Conservation (phyloP, 2,797 vertebrate genomes). For the Spea hammondii region DNA sequence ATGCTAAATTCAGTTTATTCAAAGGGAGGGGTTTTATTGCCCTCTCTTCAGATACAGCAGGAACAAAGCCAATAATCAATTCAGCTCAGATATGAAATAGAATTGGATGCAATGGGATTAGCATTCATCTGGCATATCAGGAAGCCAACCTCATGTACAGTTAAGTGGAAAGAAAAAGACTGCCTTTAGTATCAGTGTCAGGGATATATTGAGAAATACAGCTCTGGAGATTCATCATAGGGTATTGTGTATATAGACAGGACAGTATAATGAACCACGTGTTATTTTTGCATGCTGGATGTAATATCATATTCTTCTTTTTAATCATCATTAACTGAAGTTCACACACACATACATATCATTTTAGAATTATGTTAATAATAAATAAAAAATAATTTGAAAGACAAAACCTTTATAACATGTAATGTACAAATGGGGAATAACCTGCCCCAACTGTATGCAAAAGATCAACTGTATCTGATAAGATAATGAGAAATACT, state of each 20-base stretch:
- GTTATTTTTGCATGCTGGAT: too few relatives aligned
- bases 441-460: neutral
- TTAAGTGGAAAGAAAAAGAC: neutral
- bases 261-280: too few relatives aligned
- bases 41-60: slow-evolving; percentile 38
- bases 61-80: slow-evolving; percentile 53
- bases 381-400: too few relatives aligned
- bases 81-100: slow-evolving; percentile 10
- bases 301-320: too few relatives aligned
- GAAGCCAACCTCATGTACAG: neutral
- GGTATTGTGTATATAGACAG: too few relatives aligned
- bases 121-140: slow-evolving; percentile 33
- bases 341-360: too few relatives aligned
- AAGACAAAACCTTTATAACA: too few relatives aligned
- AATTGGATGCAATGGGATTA: slow-evolving; percentile 7
- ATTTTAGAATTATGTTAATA: too few relatives aligned
- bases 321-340: too few relatives aligned
- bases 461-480: neutral
- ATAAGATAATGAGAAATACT: neutral
- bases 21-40: slow-evolving; percentile 35
- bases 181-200: neutral
- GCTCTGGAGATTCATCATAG: neutral
- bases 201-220: neutral
- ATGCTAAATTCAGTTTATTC: slow-evolving; percentile 53
- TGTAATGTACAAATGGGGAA: neutral